phyloP scores from a whole-genome alignment of 2,113 vertebrate species.

The Gulo gulo region DNA sequence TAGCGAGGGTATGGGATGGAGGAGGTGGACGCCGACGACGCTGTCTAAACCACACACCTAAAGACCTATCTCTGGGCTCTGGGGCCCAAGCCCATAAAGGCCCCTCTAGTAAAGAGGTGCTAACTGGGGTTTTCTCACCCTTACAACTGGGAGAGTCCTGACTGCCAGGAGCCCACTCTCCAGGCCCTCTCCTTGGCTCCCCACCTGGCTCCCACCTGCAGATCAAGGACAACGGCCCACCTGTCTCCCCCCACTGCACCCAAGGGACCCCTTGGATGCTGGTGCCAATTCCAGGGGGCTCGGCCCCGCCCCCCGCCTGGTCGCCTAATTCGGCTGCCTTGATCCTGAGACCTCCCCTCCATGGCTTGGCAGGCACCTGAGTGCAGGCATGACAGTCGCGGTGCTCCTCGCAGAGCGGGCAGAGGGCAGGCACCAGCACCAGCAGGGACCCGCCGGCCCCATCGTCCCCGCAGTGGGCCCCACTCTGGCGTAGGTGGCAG shows the following conservation, averaged over 20 bases:
- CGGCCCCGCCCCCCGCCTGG: accelerated
- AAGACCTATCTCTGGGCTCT: neutral
- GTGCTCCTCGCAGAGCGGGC: slow-evolving; percentile 92
- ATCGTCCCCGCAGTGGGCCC: slow-evolving; percentile 61
- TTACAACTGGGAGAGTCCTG: neutral
- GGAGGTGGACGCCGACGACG: neutral
- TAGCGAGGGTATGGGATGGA: accelerated
- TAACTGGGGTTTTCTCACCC: neutral
- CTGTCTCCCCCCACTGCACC: neutral
- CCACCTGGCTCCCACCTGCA: neutral
- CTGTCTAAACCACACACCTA: neutral
- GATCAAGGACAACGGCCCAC: neutral
- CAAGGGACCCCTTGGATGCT: neutral
- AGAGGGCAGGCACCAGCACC: slow-evolving; percentile 89
- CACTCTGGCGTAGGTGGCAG: slow-evolving; percentile 83
- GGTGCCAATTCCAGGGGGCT: neutral
- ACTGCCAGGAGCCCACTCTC: neutral
- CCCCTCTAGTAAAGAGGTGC: neutral
- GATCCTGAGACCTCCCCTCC: neutral
- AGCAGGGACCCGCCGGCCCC: slow-evolving; percentile 81
- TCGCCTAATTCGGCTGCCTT: neutral
- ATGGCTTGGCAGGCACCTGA: slow-evolving; percentile 78
- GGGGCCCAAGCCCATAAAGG: accelerated
- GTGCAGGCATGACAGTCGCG: slow-evolving; percentile 92
- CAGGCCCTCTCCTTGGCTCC: neutral